Evolutionary conservation across 37 sponge, comb jelly and placozoan genomes (phyloP), one percentile per base, ranked within the genome.

Genomic region (Halichondria panicea): DNA sequence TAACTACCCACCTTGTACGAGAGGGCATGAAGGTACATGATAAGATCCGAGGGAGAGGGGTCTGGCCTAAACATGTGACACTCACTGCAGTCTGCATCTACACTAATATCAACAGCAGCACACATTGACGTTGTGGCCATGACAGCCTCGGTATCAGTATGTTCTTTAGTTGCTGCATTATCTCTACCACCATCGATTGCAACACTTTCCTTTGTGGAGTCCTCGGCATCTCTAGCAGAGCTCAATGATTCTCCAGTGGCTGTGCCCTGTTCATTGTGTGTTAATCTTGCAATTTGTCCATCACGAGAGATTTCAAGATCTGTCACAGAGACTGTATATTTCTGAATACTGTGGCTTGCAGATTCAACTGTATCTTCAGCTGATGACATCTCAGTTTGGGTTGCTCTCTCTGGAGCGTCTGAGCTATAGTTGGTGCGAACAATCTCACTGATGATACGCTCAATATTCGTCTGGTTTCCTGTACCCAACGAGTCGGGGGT

Each of bases 1-100:
- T 34, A 66, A 65, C 28, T 24, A 38, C 68, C 33, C 31, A 85
- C 94, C 87, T 87, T 78, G 61, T 96, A 96, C 0, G 76, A 68
- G 45, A 96, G 74, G 19, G 97, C 97, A 78, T 96, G 97, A 0
- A 96, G 81, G 63, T 77, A 93, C 95, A 96, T 91, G 59, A 92
- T 46, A 22, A 95, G 82, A 4, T 92, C 73, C 11, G 60, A 27
- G 19, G 93, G 93, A 25, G 84, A 68, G 43, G 95, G 95, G 79
- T 88, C 85, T 46, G 81, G 68, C 18, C 81, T 48, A 22, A 28
- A 13, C 15, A 63, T 43, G 2, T 43, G 13, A 83, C 95, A 94
- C 60, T 91, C 92, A 21, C 86, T 88, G 37, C 95, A 94, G 71
- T 87, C 72, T 15, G 81, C 80, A 74, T 94, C 92, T 35, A 33